Conservation (phyloP, 2,113 vertebrate species). For the Setophaga kirtlandii region DNA sequence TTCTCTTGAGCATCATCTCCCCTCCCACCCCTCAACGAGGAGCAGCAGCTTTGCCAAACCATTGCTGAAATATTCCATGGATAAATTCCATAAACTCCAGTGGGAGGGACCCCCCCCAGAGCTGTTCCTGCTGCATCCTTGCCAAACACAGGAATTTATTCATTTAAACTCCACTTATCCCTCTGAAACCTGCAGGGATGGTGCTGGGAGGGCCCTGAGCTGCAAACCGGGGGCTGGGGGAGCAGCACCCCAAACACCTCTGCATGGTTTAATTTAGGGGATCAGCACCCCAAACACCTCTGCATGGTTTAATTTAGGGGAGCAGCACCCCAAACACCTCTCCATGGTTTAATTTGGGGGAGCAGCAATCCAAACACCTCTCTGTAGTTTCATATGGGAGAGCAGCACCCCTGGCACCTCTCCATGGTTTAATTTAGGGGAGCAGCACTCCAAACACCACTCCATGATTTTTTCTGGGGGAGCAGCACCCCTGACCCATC, state of each 20-base stretch:
- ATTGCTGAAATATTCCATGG: rapidly evolving
- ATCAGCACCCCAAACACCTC: not conserved
- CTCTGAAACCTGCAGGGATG: not conserved
- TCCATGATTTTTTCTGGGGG: no score
- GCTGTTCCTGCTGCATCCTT: not conserved
- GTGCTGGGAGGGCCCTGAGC: not conserved
- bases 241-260: rapidly evolving
- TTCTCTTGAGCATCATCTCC: not conserved
- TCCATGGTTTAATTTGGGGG: not conserved
- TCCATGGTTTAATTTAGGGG: no score
- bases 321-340: rapidly evolving
- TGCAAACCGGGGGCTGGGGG: not conserved
- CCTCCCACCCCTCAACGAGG: not conserved
- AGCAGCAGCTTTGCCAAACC: not conserved
- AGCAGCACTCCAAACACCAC: no score
- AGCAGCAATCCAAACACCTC: not conserved
- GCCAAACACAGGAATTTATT: rapidly evolving
- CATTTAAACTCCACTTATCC: not conserved
- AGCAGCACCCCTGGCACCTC: no score
- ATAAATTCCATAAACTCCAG: not conserved
- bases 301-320: not conserved
- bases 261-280: no score
- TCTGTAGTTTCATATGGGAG: not conserved
- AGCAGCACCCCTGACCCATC: not conserved
- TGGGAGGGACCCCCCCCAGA: rapidly evolving